phyloP scores from a whole-genome alignment of 2,113 vertebrate genomes.

The Strix uralensis region DNA sequence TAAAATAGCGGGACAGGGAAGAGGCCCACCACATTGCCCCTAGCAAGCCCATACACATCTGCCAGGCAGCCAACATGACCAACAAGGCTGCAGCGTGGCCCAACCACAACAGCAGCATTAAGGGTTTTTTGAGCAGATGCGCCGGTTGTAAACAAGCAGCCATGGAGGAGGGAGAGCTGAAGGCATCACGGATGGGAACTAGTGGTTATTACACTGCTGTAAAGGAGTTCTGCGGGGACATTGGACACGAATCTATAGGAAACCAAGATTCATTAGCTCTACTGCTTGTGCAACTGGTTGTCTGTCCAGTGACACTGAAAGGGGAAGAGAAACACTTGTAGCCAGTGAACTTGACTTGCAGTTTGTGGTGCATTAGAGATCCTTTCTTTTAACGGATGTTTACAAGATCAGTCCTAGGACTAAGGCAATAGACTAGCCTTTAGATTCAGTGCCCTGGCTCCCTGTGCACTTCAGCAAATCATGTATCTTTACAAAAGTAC shows the following conservation, averaged over 20 bases:
- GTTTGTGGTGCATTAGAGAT: not conserved
- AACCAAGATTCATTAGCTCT: not conserved
- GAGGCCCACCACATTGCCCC: not conserved
- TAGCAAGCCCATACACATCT: not conserved
- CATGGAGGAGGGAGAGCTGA: not conserved
- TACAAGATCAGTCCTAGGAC: not conserved
- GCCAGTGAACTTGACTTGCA: not conserved
- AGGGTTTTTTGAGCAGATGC: not conserved
- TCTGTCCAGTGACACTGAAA: not conserved
- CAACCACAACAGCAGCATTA: not conserved
- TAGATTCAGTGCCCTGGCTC: not conserved
- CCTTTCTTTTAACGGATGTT: not conserved
- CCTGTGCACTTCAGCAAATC: not conserved
- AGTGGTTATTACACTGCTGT: not conserved
- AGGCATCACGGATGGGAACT: not conserved
- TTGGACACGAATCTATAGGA: not conserved
- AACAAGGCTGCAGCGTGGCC: rapidly evolving
- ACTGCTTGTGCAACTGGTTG: not conserved
- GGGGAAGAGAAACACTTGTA: not conserved
- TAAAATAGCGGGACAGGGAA: not conserved
- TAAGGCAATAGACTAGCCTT: not conserved
- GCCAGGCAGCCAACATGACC: not conserved
- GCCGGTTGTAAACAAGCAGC: not conserved
- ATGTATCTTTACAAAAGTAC: not conserved
- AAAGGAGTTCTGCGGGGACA: not conserved